Evolutionary conservation across 2,797 vertebrate species (phyloP).

Genomic region (Oceanodroma leucorhoa): DNA sequence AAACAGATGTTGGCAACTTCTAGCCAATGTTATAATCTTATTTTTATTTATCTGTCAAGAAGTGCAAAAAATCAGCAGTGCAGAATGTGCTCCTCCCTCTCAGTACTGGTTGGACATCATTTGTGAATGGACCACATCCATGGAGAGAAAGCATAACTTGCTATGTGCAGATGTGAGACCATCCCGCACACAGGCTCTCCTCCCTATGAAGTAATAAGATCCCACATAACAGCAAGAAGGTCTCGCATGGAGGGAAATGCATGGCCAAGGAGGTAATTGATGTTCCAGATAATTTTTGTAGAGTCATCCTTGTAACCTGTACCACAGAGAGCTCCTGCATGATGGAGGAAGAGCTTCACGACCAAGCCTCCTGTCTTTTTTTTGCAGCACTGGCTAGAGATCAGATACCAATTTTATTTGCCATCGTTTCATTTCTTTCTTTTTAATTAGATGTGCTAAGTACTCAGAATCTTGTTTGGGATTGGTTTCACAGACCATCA

Average conservation of each 20-base stretch:
- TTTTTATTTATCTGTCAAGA: not conserved
- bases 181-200: not conserved
- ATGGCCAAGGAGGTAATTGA: not conserved
- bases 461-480: conserved; percentile 14
- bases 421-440: not conserved
- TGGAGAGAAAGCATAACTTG: not conserved
- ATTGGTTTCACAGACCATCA: conserved; percentile 12
- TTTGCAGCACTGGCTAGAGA: not conserved
- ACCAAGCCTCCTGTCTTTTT: not conserved
- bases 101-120: not conserved
- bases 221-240: not conserved
- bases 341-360: not conserved
- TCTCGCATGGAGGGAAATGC: not conserved
- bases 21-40: not conserved
- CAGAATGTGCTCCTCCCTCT: not conserved
- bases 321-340: not conserved
- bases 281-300: not conserved
- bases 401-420: conserved; percentile 18
- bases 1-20: not conserved
- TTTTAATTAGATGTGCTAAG: conserved; percentile 34
- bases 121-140: not conserved
- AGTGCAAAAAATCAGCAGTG: not conserved
- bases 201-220: not conserved
- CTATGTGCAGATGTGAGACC: not conserved
- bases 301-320: not conserved